Percentiles rank a stretch among this genome's conserved stretches.
Conservation (phyloP, 2,888 invertebrate species). For the Lottia scabra region DNA sequence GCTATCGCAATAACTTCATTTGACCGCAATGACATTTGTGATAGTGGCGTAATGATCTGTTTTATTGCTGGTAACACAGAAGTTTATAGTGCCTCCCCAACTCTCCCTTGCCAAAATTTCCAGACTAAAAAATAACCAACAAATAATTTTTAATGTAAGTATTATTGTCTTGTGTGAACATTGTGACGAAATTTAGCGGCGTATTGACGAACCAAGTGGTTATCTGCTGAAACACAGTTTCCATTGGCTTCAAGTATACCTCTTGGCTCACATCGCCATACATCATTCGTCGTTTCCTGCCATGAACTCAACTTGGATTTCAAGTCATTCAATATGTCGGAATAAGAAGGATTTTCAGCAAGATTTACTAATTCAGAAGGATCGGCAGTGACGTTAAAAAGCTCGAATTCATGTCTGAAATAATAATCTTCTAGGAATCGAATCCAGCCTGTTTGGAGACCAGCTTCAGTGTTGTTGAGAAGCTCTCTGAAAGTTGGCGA, state of each 20-base stretch:
- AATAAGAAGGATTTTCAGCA: slow-evolving; percentile 70
- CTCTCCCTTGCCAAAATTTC: too few relatives aligned
- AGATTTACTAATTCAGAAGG: slow-evolving; percentile 82
- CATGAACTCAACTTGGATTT: slow-evolving; percentile 76
- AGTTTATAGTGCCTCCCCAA: too few relatives aligned
- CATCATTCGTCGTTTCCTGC: slow-evolving; percentile 84
- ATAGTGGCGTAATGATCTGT: too few relatives aligned
- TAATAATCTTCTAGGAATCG: slow-evolving; percentile 84
- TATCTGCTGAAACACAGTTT: slow-evolving; percentile 9
- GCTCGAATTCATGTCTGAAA: slow-evolving; percentile 87
- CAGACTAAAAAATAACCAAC: too few relatives aligned
- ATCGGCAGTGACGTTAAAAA: slow-evolving; percentile 84
- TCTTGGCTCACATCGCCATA: slow-evolving; percentile 88
- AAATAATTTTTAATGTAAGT: too few relatives aligned
- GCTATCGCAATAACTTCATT: too few relatives aligned
- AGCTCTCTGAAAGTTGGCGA: slow-evolving; percentile 91
- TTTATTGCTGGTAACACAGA: too few relatives aligned
- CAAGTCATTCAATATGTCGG: slow-evolving; percentile 72
- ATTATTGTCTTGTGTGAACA: too few relatives aligned
- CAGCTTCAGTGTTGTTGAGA: slow-evolving; percentile 78
- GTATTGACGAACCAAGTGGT: neutral
- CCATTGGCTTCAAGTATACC: slow-evolving; percentile 75
- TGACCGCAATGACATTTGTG: too few relatives aligned
- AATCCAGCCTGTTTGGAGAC: slow-evolving; percentile 82
- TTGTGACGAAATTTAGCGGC: too few relatives aligned